Conservation (phyloP, 2,113 vertebrate genomes). For the Austrofundulus limnaeus region DNA sequence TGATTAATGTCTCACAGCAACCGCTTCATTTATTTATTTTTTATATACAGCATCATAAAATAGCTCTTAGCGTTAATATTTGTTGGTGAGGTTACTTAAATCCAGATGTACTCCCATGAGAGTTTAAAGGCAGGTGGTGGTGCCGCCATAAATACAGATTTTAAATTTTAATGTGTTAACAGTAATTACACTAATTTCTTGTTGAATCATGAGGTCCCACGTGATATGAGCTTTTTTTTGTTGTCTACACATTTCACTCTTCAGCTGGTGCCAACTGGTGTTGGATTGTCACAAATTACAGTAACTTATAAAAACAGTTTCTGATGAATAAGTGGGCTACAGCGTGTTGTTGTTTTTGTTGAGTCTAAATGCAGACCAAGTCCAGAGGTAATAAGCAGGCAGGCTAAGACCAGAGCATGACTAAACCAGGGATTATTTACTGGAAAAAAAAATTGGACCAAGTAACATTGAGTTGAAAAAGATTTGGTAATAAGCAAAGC, state of each 20-base stretch:
- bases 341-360: no score
- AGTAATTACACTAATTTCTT: constrained; percentile 17
- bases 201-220: constrained; percentile 30
- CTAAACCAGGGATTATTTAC: no score
- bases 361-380: no score
- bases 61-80: constrained; percentile 40
- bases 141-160: constrained; percentile 13
- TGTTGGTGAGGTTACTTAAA: constrained; percentile 6
- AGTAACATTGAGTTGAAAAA: no score
- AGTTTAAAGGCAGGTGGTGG: not conserved
- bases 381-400: no score
- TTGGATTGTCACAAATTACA: not conserved
- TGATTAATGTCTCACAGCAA: constrained; percentile 34
- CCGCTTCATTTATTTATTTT: constrained; percentile 15
- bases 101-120: constrained; percentile 23
- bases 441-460: no score
- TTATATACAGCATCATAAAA: constrained; percentile 30
- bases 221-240: constrained; percentile 10
- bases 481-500: no score
- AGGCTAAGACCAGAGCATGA: no score
- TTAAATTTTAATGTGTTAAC: not conserved
- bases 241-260: not conserved
- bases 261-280: not conserved
- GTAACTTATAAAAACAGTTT: no score
- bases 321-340: no score